Conservation (phyloP, 2,888 invertebrate species). For the Himalopsyche kuldschensis region DNA sequence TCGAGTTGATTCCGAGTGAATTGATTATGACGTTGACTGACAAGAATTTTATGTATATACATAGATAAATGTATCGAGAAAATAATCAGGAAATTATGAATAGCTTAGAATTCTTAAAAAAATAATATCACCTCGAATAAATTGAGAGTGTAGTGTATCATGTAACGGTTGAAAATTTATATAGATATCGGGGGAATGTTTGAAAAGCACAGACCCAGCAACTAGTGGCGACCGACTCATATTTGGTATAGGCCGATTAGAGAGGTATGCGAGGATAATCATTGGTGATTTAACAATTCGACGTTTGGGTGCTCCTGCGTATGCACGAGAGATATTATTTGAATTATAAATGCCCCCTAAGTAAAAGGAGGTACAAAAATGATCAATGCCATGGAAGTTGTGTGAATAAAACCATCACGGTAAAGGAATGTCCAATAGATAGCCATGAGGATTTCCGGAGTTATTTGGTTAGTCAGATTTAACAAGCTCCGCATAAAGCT, state of each 20-base stretch:
- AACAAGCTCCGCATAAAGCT: background rate
- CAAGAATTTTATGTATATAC: too few species aligned
- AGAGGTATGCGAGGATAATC: background rate
- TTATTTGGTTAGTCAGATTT: background rate
- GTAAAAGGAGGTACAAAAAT: background rate
- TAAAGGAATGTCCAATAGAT: background rate
- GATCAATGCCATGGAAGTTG: background rate
- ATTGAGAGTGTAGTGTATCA: too few species aligned
- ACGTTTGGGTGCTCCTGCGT: background rate
- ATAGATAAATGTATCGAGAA: too few species aligned
- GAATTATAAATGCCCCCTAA: background rate
- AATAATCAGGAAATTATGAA: too few species aligned
- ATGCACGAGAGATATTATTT: background rate
- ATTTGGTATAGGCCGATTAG: background rate
- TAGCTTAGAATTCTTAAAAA: too few species aligned
- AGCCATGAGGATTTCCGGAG: background rate
- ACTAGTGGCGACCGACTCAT: background rate
- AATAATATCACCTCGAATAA: too few species aligned
- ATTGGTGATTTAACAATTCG: background rate
- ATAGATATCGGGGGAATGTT: background rate
- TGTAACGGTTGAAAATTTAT: too few species aligned
- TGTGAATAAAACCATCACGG: background rate
- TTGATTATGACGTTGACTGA: too few species aligned
- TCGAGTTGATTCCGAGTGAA: too few species aligned
- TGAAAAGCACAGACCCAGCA: background rate